phyloP scores from a whole-genome alignment of 2,888 invertebrate genomes.

The Salticus scenicus region DNA sequence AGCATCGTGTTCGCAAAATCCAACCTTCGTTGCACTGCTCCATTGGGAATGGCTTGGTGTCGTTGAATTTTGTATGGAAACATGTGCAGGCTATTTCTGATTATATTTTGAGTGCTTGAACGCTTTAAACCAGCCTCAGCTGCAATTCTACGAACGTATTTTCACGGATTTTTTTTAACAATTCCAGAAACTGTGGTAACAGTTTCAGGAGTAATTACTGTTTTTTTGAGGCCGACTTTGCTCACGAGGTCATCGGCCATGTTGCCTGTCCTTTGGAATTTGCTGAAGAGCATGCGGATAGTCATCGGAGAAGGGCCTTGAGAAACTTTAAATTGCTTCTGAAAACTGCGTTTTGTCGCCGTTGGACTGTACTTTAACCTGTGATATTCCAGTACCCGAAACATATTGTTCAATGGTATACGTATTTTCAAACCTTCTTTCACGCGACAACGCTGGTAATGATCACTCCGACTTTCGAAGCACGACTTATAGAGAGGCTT shows the following conservation, averaged over 20 bases:
- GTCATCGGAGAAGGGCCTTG: not conserved
- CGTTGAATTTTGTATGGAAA: not conserved
- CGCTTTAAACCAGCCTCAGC: not conserved
- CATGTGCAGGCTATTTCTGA: not conserved
- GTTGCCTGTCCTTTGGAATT: constrained; percentile 20
- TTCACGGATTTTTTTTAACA: not conserved
- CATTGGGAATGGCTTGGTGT: not conserved
- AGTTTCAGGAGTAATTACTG: constrained; percentile 15
- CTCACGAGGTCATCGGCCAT: not conserved
- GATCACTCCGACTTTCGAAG: no score
- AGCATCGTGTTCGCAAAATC: constrained; percentile 1
- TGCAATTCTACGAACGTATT: constrained; percentile 6
- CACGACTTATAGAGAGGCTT: no score
- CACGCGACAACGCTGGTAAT: not conserved
- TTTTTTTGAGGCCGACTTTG: not conserved
- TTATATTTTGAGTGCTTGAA: constrained; percentile 10
- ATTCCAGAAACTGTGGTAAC: constrained; percentile 24
- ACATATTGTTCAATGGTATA: constrained; percentile 2
- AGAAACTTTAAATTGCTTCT: not conserved
- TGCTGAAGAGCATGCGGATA: not conserved
- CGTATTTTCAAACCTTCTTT: not conserved
- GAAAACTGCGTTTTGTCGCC: constrained; percentile 4
- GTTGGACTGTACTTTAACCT: constrained; percentile 11
- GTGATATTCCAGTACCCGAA: constrained; percentile 6
- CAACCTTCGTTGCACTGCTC: constrained; percentile 1